Conservation (phyloP, 2,888 invertebrate species). For the Cheilosia vulpina region DNA sequence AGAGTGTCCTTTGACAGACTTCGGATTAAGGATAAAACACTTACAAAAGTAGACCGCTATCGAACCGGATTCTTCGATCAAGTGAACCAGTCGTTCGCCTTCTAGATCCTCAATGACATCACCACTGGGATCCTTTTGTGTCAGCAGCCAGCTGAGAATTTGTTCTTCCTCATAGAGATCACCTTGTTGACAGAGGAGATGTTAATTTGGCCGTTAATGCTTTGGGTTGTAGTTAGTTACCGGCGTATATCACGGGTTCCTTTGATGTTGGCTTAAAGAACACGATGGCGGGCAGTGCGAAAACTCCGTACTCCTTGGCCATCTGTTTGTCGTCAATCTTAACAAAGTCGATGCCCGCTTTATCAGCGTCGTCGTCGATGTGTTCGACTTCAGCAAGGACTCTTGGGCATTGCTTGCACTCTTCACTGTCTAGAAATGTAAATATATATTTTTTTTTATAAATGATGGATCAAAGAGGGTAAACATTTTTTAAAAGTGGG, state of each 20-base stretch:
- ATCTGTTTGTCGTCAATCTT: conserved; percentile 95
- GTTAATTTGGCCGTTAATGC: too few relatives aligned
- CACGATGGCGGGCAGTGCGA: conserved; percentile 94
- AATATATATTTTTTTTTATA: neutral
- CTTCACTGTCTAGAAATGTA: conserved; percentile 91
- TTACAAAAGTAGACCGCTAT: conserved; percentile 97
- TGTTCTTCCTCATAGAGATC: conserved; percentile 94
- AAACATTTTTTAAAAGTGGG: neutral
- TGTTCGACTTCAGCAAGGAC: conserved; percentile 95
- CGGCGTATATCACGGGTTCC: conserved; percentile 96
- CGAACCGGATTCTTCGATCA: conserved; percentile 92
- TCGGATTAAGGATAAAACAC: conserved; percentile 79
- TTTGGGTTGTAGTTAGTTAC: conserved; percentile 82
- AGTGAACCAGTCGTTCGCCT: conserved; percentile 89
- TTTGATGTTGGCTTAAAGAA: conserved; percentile 95
- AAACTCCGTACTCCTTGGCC: conserved; percentile 94
- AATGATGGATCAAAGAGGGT: neutral
- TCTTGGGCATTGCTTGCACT: conserved; percentile 96
- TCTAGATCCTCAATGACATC: conserved; percentile 95
- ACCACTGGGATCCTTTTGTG: conserved; percentile 95
- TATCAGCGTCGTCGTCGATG: conserved; percentile 96
- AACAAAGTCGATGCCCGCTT: conserved; percentile 95
- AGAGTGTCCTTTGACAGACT: conserved; percentile 24
- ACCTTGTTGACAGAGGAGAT: conserved; percentile 84
- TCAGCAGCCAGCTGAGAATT: conserved; percentile 94